Conservation (phyloP, 2,797 vertebrate species). For the Sarcophilus harrisii region DNA sequence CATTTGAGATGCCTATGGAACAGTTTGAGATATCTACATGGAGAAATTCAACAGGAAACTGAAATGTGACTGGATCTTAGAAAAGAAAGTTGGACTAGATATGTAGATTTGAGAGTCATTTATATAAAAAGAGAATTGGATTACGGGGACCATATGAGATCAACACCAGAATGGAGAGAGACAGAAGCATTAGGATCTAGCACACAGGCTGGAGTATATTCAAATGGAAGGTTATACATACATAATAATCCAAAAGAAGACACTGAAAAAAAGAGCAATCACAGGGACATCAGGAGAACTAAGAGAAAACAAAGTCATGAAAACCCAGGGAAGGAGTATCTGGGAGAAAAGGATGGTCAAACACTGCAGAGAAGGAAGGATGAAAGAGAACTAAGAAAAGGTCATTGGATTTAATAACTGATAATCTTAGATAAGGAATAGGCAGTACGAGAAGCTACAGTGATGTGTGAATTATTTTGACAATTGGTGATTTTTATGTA, state of each 20-base stretch:
- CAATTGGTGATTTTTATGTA: neutral
- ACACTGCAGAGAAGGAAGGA: neutral
- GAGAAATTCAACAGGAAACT: slow-evolving; percentile 41
- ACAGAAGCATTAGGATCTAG: slow-evolving; percentile 13
- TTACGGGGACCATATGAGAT: slow-evolving; percentile 29
- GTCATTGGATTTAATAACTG: neutral
- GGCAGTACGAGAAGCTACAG: neutral
- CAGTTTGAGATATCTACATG: neutral
- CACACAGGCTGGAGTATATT: slow-evolving; percentile 15
- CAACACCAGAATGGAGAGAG: neutral
- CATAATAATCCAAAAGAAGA: slow-evolving; percentile 11
- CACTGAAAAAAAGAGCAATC: neutral
- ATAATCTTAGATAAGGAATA: neutral
- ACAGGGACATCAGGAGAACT: neutral
- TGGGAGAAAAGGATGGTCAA: neutral
- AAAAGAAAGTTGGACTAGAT: slow-evolving; percentile 31
- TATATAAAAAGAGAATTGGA: slow-evolving; percentile 33
- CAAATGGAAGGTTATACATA: neutral
- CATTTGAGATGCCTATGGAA: slow-evolving; percentile 14
- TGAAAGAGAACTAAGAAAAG: neutral
- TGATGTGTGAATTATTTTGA: neutral
- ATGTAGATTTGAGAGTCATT: slow-evolving; percentile 26
- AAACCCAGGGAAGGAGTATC: slow-evolving; percentile 9
- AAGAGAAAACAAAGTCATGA: neutral
- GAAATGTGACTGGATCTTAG: neutral